phyloP scores from a whole-genome alignment of 2,797 vertebrate genomes.

The Catostomus latipinnis region DNA sequence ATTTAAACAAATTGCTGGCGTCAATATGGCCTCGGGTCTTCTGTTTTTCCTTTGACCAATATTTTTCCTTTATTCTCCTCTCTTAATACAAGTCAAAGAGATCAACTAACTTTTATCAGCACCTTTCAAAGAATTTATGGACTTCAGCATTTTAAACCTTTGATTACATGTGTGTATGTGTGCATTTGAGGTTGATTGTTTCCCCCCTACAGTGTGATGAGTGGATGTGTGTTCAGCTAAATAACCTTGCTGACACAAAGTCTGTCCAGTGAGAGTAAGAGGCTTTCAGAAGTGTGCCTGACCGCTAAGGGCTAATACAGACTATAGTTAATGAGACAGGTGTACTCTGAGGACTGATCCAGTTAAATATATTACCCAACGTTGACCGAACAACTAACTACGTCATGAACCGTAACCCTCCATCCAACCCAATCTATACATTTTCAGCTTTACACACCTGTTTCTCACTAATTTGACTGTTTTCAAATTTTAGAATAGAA shows the following conservation, averaged over 20 bases:
- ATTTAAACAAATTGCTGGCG: conserved; percentile 45
- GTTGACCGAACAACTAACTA: not conserved
- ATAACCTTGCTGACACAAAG: conserved; percentile 58
- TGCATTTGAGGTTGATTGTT: conserved; percentile 46
- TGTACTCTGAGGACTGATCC: conserved; percentile 18
- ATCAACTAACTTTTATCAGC: conserved; percentile 68
- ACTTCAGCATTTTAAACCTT: conserved; percentile 75
- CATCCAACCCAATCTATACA: conserved; percentile 15
- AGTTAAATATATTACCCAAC: conserved; percentile 35
- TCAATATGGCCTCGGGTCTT: conserved; percentile 11
- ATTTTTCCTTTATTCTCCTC: conserved; percentile 27
- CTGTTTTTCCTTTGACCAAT: conserved; percentile 17
- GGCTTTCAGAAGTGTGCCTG: conserved; percentile 2
- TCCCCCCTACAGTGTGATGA: conserved; percentile 34
- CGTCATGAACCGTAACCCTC: conserved; percentile 7
- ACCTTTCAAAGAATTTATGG: conserved; percentile 66
- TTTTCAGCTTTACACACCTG: conserved; percentile 1
- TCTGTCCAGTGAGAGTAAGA: conserved; percentile 60
- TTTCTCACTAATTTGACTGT: not conserved
- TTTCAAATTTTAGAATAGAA: too few relatives aligned
- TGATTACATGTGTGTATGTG: conserved; percentile 31
- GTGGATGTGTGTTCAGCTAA: conserved; percentile 53
- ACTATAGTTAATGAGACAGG: conserved; percentile 46
- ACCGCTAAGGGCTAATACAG: conserved; percentile 18
- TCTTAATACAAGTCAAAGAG: conserved; percentile 66